Evolutionary conservation across 2,113 vertebrate species (phyloP).

Genomic region (Ovibos moschatus): DNA sequence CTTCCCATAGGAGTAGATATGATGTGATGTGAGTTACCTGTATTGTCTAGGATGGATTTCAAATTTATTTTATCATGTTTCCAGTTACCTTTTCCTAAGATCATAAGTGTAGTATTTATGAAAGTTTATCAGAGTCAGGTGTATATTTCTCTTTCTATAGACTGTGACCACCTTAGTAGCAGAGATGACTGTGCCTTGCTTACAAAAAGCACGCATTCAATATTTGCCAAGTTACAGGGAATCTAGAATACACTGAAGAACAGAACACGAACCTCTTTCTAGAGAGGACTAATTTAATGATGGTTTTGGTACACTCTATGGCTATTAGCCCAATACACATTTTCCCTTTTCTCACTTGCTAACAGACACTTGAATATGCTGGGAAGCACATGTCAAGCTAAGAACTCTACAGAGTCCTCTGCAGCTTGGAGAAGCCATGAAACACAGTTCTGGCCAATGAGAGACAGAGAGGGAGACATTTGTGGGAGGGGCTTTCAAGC

Average conservation of each 20-base stretch:
- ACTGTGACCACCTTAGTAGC: neutral
- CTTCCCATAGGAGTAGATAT: neutral
- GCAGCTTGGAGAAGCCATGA: neutral
- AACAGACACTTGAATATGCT: neutral
- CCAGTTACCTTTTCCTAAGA: neutral
- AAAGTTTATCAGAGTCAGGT: neutral
- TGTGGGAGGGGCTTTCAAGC: neutral
- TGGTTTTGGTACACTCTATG: neutral
- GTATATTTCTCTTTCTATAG: neutral
- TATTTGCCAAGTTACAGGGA: neutral
- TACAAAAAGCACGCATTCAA: neutral
- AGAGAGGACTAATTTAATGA: neutral
- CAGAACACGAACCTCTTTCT: neutral
- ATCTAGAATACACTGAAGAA: neutral
- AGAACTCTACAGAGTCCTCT: neutral
- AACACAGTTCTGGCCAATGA: neutral
- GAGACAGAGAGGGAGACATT: neutral
- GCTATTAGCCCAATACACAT: neutral
- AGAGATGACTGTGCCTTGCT: neutral
- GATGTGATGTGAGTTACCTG: neutral
- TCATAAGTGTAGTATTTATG: neutral
- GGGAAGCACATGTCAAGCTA: neutral
- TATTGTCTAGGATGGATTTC: neutral
- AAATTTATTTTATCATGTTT: neutral
- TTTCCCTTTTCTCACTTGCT: neutral